Base-by-base conservation (phyloP, 2,888 invertebrate genomes). In the Netelia inedita region DNA sequence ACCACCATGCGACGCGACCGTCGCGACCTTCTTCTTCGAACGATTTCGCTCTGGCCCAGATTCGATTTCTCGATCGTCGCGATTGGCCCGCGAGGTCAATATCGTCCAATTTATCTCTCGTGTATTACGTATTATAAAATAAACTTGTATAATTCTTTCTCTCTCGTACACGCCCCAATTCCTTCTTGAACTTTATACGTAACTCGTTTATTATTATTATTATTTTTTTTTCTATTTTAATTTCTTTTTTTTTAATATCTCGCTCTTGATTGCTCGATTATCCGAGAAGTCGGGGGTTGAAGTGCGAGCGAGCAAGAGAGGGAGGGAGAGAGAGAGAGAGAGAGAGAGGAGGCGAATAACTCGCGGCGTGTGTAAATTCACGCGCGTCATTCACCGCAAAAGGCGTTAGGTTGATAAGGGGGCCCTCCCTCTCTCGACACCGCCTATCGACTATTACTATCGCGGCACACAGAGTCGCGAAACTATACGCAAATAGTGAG, bases 361-460 rank as follows among this genome's bases (percentile, higher is more conserved):
- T 53, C 50, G 74, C 11, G n/a, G 43, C 19, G 66, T 19, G 55
- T 78, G 66, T 76, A 68, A 73, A 73, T 55, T 53, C 69, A 74
- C 78, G 73, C 82, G 73, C 82, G 82, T 83, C 82, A 83, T 83
- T 79, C 82, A 73, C 61, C 79, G 79, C 78, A 73, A 73, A 73
- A 73, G 55, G 68, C 73, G 68, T 46, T 14, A n/a, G n/a, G 61
- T 61, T 63, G 82, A 83, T 83, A 83, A 83, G 82, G 71, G 23
- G 46, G 11, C 46, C 46, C 35, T 35, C 35, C 6, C 35, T 35
- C 35, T 35, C 8, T 35, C 14, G 46, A 14, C 2, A 14, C 46
- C 2, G 14, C 3, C 46, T 46, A 14, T 14, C 14, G 14, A 10
- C 46, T 5, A 2, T 11, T 14, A 14, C 46, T 46, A 46, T 46